Conservation (phyloP, 2,113 vertebrate genomes). For the Corydoras sp. region DNA sequence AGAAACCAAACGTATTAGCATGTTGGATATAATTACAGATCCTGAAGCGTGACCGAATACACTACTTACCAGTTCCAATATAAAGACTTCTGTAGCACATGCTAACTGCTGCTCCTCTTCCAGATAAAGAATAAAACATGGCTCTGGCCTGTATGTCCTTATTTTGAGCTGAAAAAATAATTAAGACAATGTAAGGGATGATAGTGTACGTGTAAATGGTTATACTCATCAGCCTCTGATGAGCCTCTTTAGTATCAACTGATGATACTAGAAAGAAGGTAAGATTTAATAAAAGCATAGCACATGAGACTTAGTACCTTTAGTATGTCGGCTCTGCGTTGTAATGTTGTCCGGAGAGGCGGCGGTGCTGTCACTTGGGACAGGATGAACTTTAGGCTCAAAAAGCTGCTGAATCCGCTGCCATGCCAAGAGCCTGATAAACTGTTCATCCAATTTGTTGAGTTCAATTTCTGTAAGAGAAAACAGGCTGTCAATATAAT, state of each 20-base stretch:
- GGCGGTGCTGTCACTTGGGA: conserved; percentile 59
- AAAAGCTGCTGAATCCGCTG: conserved; percentile 88
- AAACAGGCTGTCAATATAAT: neutral
- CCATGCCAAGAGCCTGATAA: conserved; percentile 85
- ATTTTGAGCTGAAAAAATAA: conserved; percentile 69
- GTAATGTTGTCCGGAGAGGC: conserved; percentile 55
- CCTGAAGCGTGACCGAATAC: too few relatives aligned
- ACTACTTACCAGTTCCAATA: conserved; percentile 85
- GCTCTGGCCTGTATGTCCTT: conserved; percentile 89
- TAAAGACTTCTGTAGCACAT: conserved; percentile 97
- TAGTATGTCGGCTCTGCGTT: conserved; percentile 5
- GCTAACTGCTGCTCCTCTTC: conserved; percentile 79
- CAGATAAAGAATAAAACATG: conserved; percentile 87
- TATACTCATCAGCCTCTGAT: too few relatives aligned
- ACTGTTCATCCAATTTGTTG: conserved; percentile 79
- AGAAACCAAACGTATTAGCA: neutral
- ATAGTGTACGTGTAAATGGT: too few relatives aligned
- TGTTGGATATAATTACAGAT: neutral
- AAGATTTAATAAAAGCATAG: too few relatives aligned
- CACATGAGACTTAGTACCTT: conserved; percentile 8
- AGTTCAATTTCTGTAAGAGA: conserved; percentile 75
- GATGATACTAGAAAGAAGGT: too few relatives aligned
- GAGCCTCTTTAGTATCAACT: too few relatives aligned
- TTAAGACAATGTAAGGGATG: neutral
- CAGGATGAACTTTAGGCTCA: conserved; percentile 70